Evolutionary conservation across 2,797 vertebrate genomes (phyloP), one percentile per base, ranked within the genome.

Genomic region (Bovichtus variegatus): DNA sequence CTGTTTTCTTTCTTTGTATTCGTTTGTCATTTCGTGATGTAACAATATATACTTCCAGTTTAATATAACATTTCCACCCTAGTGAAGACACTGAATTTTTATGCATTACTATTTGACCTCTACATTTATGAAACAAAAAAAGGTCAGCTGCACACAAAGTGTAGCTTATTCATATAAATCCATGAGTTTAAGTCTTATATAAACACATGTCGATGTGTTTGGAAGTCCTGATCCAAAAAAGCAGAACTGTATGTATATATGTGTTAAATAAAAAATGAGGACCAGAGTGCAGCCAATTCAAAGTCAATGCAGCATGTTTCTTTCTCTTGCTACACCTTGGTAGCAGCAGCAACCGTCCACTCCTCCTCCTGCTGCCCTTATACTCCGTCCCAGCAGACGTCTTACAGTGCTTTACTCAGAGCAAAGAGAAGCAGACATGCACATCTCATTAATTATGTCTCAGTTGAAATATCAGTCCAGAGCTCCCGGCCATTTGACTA

Each of bases 361-460:
- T 67, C 46, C 55, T 82, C 66, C 29, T 76, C 61, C 74, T 74
- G 47, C 81, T 80, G 78, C 77, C 83, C 81, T 81, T 68, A 25
- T 25, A 49, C 80, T 62, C 38, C 31, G 59, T 90, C 86, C 87
- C 85, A 76, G 86, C 70, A 88, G 92, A 88, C 74, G 46, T 78
- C 54, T 80, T 60, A 78, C 70, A 77, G 44, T 68, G 75, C 71
- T 74, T 71, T 60, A 69, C 88, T 83, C 73, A 36, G 73, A 89
- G 83, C 82, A 88, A 54, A 76, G 63, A 83, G 70, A 82, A 80
- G 41, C 84, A 80, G 74, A 85, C 84, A 41, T 85, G 80, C 82
- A 87, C 82, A 76, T 89, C 90, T 94, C 91, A 91, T 93, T 94
- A 93, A 92, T 92, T 90, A 93, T 82, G 88, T 87, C 90, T 90